Percentiles rank a stretch among this genome's conserved stretches.
phyloP scores from a whole-genome alignment of 2,113 vertebrate genomes.

The Scopus umbretta region DNA sequence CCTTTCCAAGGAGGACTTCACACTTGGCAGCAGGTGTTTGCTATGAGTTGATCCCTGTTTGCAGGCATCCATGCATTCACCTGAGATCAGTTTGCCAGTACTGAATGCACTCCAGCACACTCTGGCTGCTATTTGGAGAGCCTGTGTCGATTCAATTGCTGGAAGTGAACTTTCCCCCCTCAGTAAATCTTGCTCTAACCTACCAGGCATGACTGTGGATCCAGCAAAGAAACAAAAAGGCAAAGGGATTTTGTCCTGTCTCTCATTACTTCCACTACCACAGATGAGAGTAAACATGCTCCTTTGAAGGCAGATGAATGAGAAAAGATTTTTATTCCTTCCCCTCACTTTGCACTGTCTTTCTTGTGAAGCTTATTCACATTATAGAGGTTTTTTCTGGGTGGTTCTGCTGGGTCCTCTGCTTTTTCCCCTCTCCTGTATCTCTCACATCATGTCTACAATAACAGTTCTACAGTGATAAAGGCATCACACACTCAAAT shows the following conservation, averaged over 20 bases:
- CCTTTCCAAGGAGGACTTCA: not conserved
- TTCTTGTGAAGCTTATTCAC: not conserved
- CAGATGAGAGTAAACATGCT: not conserved
- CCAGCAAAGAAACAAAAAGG: not conserved
- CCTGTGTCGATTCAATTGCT: not conserved
- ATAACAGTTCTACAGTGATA: not conserved
- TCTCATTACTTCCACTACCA: not conserved
- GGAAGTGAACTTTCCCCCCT: not conserved
- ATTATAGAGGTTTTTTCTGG: not conserved
- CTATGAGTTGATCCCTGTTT: not conserved
- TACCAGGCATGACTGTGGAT: not conserved
- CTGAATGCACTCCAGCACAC: not conserved
- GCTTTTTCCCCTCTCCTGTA: not conserved
- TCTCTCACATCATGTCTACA: not conserved
- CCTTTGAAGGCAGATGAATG: not conserved
- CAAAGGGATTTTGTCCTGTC: not conserved
- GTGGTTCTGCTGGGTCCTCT: not conserved
- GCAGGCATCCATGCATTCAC: not conserved
- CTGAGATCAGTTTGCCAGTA: not conserved
- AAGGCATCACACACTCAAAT: not conserved
- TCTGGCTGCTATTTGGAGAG: not conserved
- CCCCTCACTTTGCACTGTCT: too few species aligned
- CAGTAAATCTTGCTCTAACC: not conserved
- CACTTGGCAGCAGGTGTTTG: not conserved
- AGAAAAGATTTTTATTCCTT: too few species aligned